Evolutionary conservation across 2,888 invertebrate genomes (phyloP).

Genomic region (Micropterix aruncella): DNA sequence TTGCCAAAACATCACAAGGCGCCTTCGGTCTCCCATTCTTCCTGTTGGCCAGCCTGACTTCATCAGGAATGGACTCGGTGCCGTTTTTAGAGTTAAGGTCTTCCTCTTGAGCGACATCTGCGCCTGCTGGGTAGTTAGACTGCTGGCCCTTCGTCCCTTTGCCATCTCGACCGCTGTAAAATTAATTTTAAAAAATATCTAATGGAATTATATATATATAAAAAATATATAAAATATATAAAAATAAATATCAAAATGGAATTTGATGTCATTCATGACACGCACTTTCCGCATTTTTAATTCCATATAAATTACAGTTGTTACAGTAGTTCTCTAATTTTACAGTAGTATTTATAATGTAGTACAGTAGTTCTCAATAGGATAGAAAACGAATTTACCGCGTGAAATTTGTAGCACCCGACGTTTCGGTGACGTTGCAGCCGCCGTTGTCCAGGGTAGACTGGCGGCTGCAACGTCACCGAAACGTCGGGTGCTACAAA

Average conservation of each 20-base stretch:
- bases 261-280: no score
- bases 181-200: background rate
- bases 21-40: conserved; percentile 38
- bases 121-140: background rate
- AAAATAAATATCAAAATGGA: conserved; percentile 3
- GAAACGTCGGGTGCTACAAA: no score
- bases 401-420: no score
- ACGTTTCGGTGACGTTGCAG: no score
- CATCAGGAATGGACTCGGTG: conserved; percentile 8
- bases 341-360: no score
- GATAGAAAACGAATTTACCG: no score
- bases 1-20: conserved; percentile 53
- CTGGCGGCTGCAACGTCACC: no score
- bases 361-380: no score
- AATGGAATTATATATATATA: background rate
- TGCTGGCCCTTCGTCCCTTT: conserved; percentile 28
- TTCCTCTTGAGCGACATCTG: conserved; percentile 2
- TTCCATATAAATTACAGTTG: no score
- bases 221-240: background rate
- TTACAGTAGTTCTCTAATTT: no score
- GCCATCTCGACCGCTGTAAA: conserved; percentile 28
- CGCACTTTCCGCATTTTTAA: no score
- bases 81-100: conserved; percentile 15
- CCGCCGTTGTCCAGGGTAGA: no score
- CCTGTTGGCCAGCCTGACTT: conserved; percentile 15